Evolutionary conservation across 2,888 invertebrate species (phyloP).

Genomic region (Blastobasis adustella): DNA sequence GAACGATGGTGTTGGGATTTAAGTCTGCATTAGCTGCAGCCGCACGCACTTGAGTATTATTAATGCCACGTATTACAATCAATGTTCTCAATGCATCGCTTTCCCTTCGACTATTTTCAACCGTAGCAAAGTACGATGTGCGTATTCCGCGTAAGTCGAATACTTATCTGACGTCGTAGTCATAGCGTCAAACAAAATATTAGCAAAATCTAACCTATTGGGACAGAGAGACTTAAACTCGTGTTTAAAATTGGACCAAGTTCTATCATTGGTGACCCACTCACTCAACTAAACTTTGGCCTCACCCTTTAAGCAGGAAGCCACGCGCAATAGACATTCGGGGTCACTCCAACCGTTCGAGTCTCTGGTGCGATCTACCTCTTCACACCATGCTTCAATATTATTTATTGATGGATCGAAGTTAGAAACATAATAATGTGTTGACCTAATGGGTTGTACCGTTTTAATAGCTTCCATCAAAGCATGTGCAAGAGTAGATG

Average conservation of each 20-base stretch:
- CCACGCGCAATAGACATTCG: constrained; percentile 10
- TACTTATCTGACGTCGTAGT: constrained; percentile 16
- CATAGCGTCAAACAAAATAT: constrained; percentile 17
- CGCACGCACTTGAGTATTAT: no score
- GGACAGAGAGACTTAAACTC: constrained; percentile 21
- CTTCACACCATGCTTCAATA: constrained; percentile 8
- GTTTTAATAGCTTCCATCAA: neutral
- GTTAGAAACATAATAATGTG: constrained; percentile 7
- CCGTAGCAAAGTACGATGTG: constrained; percentile 18
- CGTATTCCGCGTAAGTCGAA: constrained; percentile 23
- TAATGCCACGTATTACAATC: no score
- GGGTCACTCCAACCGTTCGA: constrained; percentile 8
- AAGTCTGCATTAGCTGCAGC: no score
- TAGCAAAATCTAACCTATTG: constrained; percentile 13
- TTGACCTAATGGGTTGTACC: neutral
- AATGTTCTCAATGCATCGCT: no score
- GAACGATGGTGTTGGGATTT: no score
- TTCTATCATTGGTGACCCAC: constrained; percentile 15
- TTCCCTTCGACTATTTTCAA: no score
- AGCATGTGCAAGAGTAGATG: no score
- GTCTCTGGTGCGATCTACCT: constrained; percentile 8
- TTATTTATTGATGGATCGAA: constrained; percentile 8
- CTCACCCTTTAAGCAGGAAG: constrained; percentile 7
- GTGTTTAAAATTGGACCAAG: constrained; percentile 18
- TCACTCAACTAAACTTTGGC: constrained; percentile 2